Evolutionary conservation across 2,113 vertebrate species (phyloP), one percentile per base, ranked within the genome.

Genomic region (Corythornis madagascariensis): DNA sequence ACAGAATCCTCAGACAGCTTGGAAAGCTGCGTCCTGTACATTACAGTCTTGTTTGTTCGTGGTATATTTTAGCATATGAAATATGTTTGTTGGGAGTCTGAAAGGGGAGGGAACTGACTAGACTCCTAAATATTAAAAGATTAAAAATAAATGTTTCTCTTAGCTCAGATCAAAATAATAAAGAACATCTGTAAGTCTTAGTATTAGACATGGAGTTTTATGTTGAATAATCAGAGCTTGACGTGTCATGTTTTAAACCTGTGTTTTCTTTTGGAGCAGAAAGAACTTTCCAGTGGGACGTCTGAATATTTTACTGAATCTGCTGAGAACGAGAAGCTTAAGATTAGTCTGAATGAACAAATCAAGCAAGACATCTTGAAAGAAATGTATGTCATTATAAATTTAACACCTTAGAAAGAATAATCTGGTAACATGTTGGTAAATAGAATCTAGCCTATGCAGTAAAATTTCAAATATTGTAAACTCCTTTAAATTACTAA

Each of bases 261-360:
- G 86, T 96, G 26, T 97, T 97, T 94, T 97, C 92, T 97, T 97
- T 97, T 92, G 88, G 72, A 96, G 60, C 96, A 97, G 97, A 91
- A 86, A 75, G 88, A 94, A 74, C 55, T 93, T 94, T 80, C 94
- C 85, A 97, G 28, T 86, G 97, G 96, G 97, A 94, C 69, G 6
- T 99, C 98, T 42, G 98, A 98, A 96, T 99, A 99, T 98, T 99
- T 98, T 98, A 97, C 98, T 94, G 97, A 94, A 66, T 90, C 85
- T 89, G 81, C 78, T 24, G 91, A 95, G 93, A 92, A 67, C 59
- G 83, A 93, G 93, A 90, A 92, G 74, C 72, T 8, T 75, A 90
- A 82, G 33, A 84, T 95, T 72, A 91, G 83, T 67, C 47, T 89
- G 50, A 40, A 59, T 20, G 75, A 93, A 47, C 83, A 97, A 92